A percentile compares a stretch with the other conserved stretches of the same genome.
Conservation (phyloP, 2,113 vertebrate genomes). For the Lipophrys pholis region DNA sequence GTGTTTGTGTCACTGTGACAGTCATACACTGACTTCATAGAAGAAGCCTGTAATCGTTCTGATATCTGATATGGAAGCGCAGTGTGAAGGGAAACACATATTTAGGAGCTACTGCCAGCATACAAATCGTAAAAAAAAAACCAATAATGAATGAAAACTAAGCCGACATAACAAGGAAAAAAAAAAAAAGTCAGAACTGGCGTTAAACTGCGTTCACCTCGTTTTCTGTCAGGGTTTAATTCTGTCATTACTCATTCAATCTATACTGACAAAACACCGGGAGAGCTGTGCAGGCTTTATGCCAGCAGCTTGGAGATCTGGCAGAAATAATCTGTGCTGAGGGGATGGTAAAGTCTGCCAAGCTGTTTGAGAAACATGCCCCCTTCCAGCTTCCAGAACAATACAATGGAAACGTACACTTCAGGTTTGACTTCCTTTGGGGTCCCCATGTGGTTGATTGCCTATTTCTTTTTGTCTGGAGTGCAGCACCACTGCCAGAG, state of each 20-base stretch:
- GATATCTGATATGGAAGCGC: neutral
- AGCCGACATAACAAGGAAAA: constrained; percentile 41
- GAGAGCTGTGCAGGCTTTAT: neutral
- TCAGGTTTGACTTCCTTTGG: neutral
- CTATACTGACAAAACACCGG: constrained; percentile 32
- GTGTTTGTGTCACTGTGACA: too few species aligned
- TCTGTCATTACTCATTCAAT: constrained; percentile 20
- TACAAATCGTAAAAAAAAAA: neutral
- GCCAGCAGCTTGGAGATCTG: constrained; percentile 11
- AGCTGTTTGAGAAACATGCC: constrained; percentile 3
- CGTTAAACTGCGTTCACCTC: constrained; percentile 23
- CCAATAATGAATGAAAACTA: constrained; percentile 10
- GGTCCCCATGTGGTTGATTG: neutral
- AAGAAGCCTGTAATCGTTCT: too few species aligned
- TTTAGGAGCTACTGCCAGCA: constrained; percentile 9
- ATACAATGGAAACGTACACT: constrained; percentile 4
- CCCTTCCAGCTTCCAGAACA: constrained; percentile 1
- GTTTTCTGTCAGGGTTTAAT: constrained; percentile 21
- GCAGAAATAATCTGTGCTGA: constrained; percentile 1
- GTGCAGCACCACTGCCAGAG: neutral
- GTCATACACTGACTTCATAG: too few species aligned
- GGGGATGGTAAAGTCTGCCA: constrained; percentile 8
- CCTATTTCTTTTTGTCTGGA: neutral
- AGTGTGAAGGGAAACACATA: neutral
- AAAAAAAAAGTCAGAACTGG: constrained; percentile 38